These are phyloP conservation scores for Ictalurus punctatus DNA, from an alignment of 2,113 vertebrate species.

Conservation along the genomic window DNA sequence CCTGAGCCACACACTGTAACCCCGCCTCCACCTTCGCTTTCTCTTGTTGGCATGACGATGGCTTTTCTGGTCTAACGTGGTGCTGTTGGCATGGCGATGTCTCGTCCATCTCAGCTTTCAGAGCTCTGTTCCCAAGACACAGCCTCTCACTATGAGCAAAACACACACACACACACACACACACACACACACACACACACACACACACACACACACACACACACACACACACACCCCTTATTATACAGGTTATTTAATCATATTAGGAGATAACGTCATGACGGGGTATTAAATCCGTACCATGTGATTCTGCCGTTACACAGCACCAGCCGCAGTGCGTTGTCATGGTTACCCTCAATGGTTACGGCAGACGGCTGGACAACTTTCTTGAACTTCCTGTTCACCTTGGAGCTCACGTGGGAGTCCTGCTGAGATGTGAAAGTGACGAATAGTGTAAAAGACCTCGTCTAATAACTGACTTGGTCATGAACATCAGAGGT, in stretches of 20 bases:
- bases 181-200: neutral
- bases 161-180: slow-evolving; percentile 17
- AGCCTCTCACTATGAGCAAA: slow-evolving; percentile 38
- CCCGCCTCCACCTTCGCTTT: slow-evolving; percentile 69
- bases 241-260: no score
- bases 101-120: slow-evolving; percentile 15
- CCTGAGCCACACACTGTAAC: slow-evolving; percentile 66
- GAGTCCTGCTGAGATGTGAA: slow-evolving; percentile 72
- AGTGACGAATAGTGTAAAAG: neutral
- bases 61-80: slow-evolving; percentile 72
- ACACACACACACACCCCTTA: no score
- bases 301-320: slow-evolving; percentile 94
- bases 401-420: slow-evolving; percentile 79
- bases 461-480: neutral
- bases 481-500: neutral
- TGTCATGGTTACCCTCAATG: slow-evolving; percentile 82
- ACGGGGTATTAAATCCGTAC: slow-evolving; percentile 70
- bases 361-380: slow-evolving; percentile 84
- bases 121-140: slow-evolving; percentile 12
- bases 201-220: neutral
- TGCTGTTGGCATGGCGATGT: slow-evolving; percentile 31
- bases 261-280: slow-evolving; percentile 29
- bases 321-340: slow-evolving; percentile 88
- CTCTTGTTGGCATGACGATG: slow-evolving; percentile 39
- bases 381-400: slow-evolving; percentile 88